Percentiles rank a stretch among this genome's conserved stretches.
Conservation (phyloP, 2,113 vertebrate genomes). For the Speoplatyrhinus poulsoni region DNA sequence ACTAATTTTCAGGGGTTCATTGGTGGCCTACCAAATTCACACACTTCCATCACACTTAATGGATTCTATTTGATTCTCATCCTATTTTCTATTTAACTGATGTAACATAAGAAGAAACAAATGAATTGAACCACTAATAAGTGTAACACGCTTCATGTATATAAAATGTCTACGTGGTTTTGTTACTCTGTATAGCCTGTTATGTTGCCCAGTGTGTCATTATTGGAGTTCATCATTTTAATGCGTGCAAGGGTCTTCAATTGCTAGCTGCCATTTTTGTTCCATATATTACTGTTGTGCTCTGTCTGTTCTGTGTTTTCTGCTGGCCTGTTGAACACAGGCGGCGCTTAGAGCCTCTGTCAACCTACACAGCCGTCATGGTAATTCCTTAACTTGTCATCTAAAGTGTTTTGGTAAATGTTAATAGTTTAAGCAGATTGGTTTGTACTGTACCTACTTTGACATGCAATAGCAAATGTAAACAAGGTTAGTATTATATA, state of each 20-base stretch:
- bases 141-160: constrained; percentile 61
- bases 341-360: too few relatives aligned
- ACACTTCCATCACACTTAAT: constrained; percentile 19
- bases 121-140: constrained; percentile 44
- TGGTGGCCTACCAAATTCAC: constrained; percentile 53
- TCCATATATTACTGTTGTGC: constrained; percentile 32
- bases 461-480: background rate
- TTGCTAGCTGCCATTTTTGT: constrained; percentile 15
- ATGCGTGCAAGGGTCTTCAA: background rate
- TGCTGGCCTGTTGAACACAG: background rate
- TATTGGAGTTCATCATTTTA: constrained; percentile 34
- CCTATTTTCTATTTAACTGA: constrained; percentile 29
- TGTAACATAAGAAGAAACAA: constrained; percentile 38
- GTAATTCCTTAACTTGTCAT: too few relatives aligned
- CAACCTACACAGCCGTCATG: too few relatives aligned
- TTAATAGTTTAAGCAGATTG: too few relatives aligned
- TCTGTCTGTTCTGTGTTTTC: constrained; percentile 22
- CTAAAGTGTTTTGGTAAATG: too few relatives aligned
- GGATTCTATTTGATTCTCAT: constrained; percentile 31
- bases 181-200: constrained; percentile 58
- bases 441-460: background rate
- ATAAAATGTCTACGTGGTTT: constrained; percentile 65
- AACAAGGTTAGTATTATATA: background rate
- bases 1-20: constrained; percentile 44
- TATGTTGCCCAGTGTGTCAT: constrained; percentile 56